Conservation (phyloP, 2,113 vertebrate species). For the Rutilus rutilus region DNA sequence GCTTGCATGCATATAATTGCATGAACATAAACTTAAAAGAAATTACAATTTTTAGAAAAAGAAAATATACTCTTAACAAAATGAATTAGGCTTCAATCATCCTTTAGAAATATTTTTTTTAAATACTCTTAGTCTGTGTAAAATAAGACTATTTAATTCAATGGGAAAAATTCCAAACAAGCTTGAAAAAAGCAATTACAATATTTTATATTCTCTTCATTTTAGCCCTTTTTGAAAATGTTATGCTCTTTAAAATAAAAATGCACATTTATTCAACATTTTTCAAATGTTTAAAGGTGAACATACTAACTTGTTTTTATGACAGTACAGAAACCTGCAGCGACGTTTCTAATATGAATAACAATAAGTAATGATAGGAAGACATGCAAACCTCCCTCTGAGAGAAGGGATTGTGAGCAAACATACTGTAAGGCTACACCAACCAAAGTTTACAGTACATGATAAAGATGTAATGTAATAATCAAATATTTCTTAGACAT, state of each 20-base stretch:
- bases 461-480: neutral
- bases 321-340: neutral
- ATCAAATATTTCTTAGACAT: neutral
- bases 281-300: neutral
- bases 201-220: neutral
- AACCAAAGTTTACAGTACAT: conserved; percentile 4
- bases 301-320: neutral
- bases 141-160: neutral
- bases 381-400: neutral
- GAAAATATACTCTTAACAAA: neutral
- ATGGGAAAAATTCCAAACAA: neutral
- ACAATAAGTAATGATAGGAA: neutral
- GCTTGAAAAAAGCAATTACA: too few species aligned
- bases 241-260: neutral
- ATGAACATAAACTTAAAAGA: neutral
- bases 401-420: neutral
- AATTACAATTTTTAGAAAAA: neutral
- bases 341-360: neutral
- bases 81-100: neutral
- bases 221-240: neutral
- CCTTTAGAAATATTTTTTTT: neutral
- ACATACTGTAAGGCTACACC: neutral
- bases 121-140: neutral
- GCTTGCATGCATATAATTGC: neutral
- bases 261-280: neutral